phyloP scores from a whole-genome alignment of 2,113 vertebrate species.

The Gallinago jamesoni region DNA sequence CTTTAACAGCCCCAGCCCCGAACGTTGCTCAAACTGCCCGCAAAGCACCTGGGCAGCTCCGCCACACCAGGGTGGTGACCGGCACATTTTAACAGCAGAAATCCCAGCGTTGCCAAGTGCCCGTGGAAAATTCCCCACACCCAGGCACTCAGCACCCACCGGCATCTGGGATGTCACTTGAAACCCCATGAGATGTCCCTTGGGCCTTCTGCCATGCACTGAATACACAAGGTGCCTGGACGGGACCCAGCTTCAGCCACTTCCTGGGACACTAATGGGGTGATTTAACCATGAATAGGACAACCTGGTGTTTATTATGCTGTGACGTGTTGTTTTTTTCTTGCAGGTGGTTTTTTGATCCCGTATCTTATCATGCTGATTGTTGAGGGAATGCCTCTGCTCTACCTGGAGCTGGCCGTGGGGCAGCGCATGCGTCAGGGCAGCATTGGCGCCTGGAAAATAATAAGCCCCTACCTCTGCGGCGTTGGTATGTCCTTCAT shows the following conservation, averaged over 20 bases:
- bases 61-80: rapidly evolving
- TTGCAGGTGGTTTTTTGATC: constrained; percentile 89
- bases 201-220: rapidly evolving
- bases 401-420: constrained; percentile 90
- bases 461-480: constrained; percentile 88
- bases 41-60: neutral
- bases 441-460: constrained; percentile 88
- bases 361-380: constrained; percentile 90
- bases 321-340: neutral
- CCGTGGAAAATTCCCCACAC: neutral
- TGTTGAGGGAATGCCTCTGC: constrained; percentile 88
- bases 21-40: neutral
- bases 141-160: rapidly evolving
- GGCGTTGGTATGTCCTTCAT: constrained; percentile 83
- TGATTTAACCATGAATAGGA: neutral
- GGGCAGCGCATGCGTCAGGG: constrained; percentile 92
- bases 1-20: constrained; percentile 36
- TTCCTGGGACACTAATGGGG: neutral
- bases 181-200: neutral
- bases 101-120: constrained; percentile 7
- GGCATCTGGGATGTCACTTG: neutral
- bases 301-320: neutral
- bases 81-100: constrained; percentile 37
- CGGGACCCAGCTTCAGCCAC: neutral
- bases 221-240: rapidly evolving